These are phyloP conservation scores for Falco punctatus DNA, from an alignment of 2,113 vertebrate genomes.

Conservation along the genomic window DNA sequence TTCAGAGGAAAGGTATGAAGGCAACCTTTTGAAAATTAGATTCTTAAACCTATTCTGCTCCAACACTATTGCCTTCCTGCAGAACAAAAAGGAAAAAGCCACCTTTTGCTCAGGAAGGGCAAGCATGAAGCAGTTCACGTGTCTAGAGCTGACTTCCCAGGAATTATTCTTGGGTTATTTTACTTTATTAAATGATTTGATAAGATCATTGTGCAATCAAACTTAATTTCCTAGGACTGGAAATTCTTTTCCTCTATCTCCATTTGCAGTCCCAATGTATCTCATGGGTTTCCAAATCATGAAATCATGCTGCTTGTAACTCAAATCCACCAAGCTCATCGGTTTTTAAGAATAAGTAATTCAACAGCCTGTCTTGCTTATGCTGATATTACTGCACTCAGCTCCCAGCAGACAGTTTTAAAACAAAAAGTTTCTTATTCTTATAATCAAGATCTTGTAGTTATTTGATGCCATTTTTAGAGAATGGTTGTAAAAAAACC, in stretches of 20 bases:
- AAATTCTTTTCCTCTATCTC: not conserved
- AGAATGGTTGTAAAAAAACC: not conserved
- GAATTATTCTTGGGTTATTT: not conserved
- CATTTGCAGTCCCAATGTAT: not conserved
- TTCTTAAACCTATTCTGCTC: not conserved
- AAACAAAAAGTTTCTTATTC: not conserved
- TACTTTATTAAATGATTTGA: not conserved
- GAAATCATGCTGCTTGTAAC: not conserved
- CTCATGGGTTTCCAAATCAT: not conserved
- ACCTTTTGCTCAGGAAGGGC: not conserved
- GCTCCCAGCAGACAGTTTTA: not conserved
- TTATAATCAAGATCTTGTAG: not conserved
- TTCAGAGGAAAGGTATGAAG: not conserved
- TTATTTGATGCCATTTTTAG: not conserved
- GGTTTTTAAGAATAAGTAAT: not conserved
- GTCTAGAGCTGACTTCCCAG: not conserved
- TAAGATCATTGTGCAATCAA: not conserved
- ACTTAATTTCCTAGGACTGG: not conserved
- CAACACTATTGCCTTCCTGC: not conserved
- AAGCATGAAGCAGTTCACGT: not conserved
- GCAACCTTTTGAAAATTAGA: not conserved
- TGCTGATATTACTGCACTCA: not conserved
- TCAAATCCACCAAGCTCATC: not conserved
- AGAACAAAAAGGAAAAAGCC: not conserved
- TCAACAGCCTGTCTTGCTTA: not conserved